Evolutionary conservation across 2,113 vertebrate species (phyloP).

Genomic region (Ailurus styani): DNA sequence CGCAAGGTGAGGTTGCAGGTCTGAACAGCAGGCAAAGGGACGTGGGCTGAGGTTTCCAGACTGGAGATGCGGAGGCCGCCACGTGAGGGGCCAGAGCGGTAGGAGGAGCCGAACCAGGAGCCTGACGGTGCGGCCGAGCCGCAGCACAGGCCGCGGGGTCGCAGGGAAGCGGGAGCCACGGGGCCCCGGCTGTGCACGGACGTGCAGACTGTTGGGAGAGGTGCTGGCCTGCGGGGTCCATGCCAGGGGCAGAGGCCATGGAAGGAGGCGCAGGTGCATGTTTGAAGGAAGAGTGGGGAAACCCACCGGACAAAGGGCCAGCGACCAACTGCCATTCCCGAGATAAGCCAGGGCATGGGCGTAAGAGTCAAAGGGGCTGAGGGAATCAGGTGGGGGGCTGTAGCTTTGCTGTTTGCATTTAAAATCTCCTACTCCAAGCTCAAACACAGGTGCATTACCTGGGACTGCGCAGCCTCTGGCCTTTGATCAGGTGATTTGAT

Average conservation of each 20-base stretch:
- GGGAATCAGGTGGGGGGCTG: rapidly evolving
- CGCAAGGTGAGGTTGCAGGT: background rate
- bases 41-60: background rate
- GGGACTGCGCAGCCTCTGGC: rapidly evolving
- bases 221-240: background rate
- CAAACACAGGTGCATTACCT: background rate
- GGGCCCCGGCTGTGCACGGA: rapidly evolving
- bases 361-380: rapidly evolving
- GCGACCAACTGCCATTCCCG: background rate
- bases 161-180: rapidly evolving
- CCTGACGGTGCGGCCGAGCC: rapidly evolving
- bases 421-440: background rate
- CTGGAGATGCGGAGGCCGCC: rapidly evolving
- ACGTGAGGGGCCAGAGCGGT: background rate
- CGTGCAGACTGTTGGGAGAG: rapidly evolving
- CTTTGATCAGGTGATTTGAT: background rate
- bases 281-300: too few species aligned
- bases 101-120: background rate
- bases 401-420: background rate
- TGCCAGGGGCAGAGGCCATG: rapidly evolving
- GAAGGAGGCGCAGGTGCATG: too few species aligned
- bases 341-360: rapidly evolving
- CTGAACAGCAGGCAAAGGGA: background rate
- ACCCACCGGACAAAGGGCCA: rapidly evolving
- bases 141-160: rapidly evolving